Conservation (phyloP, 1,140 invertebrate genomes). For the Pseudomyrmex flavicornis region DNA sequence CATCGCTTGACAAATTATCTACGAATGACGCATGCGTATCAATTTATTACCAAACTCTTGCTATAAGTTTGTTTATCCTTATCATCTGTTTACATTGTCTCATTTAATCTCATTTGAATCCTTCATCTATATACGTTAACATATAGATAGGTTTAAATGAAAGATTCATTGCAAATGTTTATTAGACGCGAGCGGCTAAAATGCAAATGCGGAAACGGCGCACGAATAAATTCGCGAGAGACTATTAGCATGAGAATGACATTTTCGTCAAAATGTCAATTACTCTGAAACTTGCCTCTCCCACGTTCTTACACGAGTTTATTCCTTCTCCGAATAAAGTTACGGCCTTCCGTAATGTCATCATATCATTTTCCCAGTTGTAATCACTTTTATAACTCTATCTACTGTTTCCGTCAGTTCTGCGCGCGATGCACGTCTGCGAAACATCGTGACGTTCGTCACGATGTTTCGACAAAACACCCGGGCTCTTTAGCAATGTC, state of each 20-base stretch:
- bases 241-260: slow-evolving; percentile 2
- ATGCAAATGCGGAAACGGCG: slow-evolving; percentile 20
- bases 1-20: background rate
- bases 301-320: background rate
- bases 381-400: slow-evolving; percentile 22
- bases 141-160: background rate
- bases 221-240: slow-evolving; percentile 15
- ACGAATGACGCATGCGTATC: too few relatives aligned
- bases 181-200: slow-evolving; percentile 4
- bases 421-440: background rate
- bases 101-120: background rate
- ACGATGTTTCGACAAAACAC: slow-evolving; percentile 47
- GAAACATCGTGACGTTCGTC: background rate
- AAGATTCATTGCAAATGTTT: slow-evolving; percentile 21
- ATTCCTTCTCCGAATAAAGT: slow-evolving; percentile 22
- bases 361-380: slow-evolving; percentile 11
- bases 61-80: too few relatives aligned
- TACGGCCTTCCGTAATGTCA: slow-evolving; percentile 1
- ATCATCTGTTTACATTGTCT: too few relatives aligned
- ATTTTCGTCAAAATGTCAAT: slow-evolving; percentile 33
- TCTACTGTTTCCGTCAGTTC: background rate
- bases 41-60: too few relatives aligned
- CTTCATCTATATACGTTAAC: background rate
- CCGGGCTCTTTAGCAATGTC: slow-evolving; percentile 10
- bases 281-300: slow-evolving; percentile 15